These are phyloP conservation scores for Neotragus pygmaeus DNA, from an alignment of 2,113 vertebrate genomes.

Conservation along the genomic window DNA sequence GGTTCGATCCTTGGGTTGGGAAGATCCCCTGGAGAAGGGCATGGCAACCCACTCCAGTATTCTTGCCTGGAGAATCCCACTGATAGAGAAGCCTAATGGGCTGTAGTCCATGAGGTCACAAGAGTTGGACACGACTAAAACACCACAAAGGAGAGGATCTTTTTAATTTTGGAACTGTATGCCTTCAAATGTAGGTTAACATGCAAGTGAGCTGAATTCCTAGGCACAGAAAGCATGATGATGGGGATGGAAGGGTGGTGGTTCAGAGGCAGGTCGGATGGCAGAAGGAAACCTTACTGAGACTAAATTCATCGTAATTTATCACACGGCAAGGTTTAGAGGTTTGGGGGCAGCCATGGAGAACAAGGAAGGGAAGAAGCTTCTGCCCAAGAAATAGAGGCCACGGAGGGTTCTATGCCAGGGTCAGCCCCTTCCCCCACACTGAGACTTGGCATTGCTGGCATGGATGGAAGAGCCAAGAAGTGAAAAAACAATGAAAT, in stretches of 20 bases:
- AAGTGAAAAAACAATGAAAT: constrained; percentile 50
- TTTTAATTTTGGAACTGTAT: neutral
- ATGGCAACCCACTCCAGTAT: neutral
- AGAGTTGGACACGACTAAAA: neutral
- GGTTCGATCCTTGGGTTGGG: neutral
- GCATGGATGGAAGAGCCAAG: constrained; percentile 41
- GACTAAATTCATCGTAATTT: neutral
- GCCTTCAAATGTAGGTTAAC: neutral
- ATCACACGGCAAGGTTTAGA: neutral
- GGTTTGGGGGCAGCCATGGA: neutral
- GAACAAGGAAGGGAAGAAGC: neutral
- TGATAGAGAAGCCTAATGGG: neutral
- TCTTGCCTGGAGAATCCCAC: neutral
- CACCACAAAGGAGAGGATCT: neutral
- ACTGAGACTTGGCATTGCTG: constrained; percentile 46
- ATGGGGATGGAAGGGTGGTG: neutral
- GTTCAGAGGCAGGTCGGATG: neutral
- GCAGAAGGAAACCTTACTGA: neutral
- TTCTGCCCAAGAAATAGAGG: neutral
- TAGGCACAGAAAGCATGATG: neutral
- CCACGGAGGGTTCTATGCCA: neutral
- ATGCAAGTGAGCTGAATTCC: neutral
- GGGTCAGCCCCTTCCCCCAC: constrained; percentile 21
- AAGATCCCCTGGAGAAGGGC: neutral
- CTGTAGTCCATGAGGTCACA: neutral